Base-by-base conservation (phyloP, 1,140 invertebrate genomes). In the Drosophila pseudoobscura region DNA sequence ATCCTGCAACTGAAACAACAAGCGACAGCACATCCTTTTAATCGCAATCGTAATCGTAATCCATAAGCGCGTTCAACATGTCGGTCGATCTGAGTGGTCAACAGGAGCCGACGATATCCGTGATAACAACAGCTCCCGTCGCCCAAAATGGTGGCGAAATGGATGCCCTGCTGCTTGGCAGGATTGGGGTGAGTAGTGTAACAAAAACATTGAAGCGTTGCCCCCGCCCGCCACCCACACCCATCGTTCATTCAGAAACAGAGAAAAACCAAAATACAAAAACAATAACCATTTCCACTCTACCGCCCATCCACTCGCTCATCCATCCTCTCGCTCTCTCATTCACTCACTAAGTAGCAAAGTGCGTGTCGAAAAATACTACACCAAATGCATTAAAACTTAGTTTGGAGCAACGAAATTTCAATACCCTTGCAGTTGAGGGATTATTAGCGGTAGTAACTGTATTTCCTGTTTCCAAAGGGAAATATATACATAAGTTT, bases 91-190 rank as follows among this genome's bases (percentile, higher is more conserved):
- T 91, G 66, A 89, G 85, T 65, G 84, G 71, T 22, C 80, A 80
- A 76, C 76, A 80, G 71, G 90, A 91, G 65, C 90, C 90, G 41
- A 90, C 88, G 20, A 90, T 91, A 52, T 91, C 90, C 49, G 80
- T 90, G 50, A 89, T 91, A 85, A 89, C 93, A 62, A 92, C 92
- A 55, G 92, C 78, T 85, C 89, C 79, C 75, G 92, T 87, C 52
- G 80, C 90, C 31, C 88, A 90, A 59, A 91, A 90, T 80, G 95
- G 95, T 90, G 94, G 94, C 58, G 95, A 95, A 92, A 95, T 95
- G 95, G 95, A 95, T 88, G 95, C 95, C 47, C 91, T 95, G 53
- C 93, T 95, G 44, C 93, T 95, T 39, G 95, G 95, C 69, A 92
- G 94, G 89, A 95, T 95, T 53, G 93, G 94, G 95, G 95, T 95